Conservation (phyloP, 1,140 invertebrate species). For the Drosophila micromelanica region DNA sequence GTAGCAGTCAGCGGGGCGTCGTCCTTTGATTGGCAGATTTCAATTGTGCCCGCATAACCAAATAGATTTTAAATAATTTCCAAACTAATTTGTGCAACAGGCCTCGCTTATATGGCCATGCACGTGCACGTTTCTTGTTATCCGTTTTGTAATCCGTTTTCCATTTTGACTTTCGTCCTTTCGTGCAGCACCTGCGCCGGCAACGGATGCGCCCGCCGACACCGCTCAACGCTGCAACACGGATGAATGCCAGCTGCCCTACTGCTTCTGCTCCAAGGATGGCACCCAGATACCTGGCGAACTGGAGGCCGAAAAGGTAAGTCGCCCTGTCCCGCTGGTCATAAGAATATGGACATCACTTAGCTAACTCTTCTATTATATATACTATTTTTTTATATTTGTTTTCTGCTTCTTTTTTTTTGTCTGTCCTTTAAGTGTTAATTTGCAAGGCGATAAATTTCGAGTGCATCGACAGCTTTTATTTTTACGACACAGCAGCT, state of each 20-base stretch:
- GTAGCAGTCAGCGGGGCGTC: not conserved
- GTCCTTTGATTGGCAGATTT: constrained; percentile 20
- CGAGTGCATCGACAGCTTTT: constrained; percentile 79
- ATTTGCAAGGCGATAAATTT: constrained; percentile 78
- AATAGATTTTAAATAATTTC: constrained; percentile 74
- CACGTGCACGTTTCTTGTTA: not conserved
- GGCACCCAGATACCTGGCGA: constrained; percentile 94
- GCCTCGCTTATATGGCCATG: not conserved
- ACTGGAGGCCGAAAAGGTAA: constrained; percentile 92
- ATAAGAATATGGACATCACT: constrained; percentile 1
- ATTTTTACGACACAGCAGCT: constrained; percentile 70
- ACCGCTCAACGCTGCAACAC: constrained; percentile 91
- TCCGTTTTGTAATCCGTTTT: constrained; percentile 4
- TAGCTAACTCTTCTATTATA: constrained; percentile 2
- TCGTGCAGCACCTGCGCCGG: constrained; percentile 89
- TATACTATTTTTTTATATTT: constrained; percentile 2
- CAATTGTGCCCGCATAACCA: constrained; percentile 58
- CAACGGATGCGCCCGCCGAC: constrained; percentile 91
- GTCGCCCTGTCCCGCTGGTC: constrained; percentile 2
- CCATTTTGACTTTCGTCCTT: constrained; percentile 34
- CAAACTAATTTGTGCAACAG: constrained; percentile 44
- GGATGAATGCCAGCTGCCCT: constrained; percentile 91
- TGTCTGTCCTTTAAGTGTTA: constrained; percentile 74
- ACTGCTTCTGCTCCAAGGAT: constrained; percentile 97
- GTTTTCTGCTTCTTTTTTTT: constrained; percentile 27